A percentile compares a stretch with the other conserved stretches of the same genome.
phyloP scores from a whole-genome alignment of 2,113 vertebrate genomes.

The Carassius gibelio region DNA sequence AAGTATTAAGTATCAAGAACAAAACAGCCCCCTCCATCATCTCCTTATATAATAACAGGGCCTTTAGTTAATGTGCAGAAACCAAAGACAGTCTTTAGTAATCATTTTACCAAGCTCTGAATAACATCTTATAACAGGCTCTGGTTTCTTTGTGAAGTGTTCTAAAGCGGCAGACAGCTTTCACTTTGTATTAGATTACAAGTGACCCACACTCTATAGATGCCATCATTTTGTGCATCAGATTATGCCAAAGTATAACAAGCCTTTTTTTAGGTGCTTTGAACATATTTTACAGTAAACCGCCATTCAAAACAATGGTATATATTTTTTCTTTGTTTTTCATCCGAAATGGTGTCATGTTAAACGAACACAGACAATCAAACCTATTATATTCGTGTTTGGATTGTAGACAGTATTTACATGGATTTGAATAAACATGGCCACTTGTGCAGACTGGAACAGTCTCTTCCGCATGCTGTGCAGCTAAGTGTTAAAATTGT shows the following conservation, averaged over 20 bases:
- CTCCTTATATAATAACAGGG: neutral
- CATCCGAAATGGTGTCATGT: neutral
- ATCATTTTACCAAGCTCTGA: slow-evolving; percentile 11
- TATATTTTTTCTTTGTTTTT: neutral
- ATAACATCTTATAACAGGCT: too few relatives aligned
- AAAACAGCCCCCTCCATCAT: slow-evolving; percentile 12
- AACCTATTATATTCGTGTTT: neutral
- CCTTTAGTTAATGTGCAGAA: neutral
- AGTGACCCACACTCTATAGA: neutral
- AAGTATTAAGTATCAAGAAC: neutral
- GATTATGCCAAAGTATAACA: neutral
- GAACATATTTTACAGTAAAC: neutral
- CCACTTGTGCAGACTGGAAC: neutral
- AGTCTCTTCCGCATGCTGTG: neutral
- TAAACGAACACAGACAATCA: neutral
- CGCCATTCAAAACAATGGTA: neutral
- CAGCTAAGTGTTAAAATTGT: neutral
- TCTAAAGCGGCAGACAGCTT: neutral
- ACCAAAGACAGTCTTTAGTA: neutral
- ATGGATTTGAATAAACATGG: neutral
- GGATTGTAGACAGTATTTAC: neutral
- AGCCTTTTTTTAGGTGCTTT: neutral
- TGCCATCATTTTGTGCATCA: neutral
- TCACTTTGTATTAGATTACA: slow-evolving; percentile 14
- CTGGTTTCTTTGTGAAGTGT: too few relatives aligned